Percentiles rank a stretch among this genome's conserved stretches.
phyloP scores from a whole-genome alignment of 2,888 invertebrate genomes.

The Rhabditoides inermis region DNA sequence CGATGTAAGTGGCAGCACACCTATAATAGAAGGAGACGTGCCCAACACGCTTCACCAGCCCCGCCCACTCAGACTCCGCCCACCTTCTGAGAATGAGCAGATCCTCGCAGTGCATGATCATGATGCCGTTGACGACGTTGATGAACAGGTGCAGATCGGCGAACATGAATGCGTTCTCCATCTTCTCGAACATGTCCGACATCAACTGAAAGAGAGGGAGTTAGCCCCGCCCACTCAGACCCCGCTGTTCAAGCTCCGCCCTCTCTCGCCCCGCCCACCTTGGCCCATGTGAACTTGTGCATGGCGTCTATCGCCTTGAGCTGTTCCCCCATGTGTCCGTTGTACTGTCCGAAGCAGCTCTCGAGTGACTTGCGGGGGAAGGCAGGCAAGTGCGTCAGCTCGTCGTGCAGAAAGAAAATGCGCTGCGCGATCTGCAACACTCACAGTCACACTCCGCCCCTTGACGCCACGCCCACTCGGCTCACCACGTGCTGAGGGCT shows the following conservation, averaged over 20 bases:
- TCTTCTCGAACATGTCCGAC: conserved; percentile 50
- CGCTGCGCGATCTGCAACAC: conserved; percentile 75
- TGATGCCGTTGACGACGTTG: conserved; percentile 85
- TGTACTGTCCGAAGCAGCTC: conserved; percentile 83
- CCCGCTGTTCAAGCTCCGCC: not conserved
- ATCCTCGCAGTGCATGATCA: conserved; percentile 92
- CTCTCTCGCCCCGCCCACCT: conserved; percentile 54
- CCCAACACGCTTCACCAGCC: not conserved
- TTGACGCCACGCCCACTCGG: not conserved
- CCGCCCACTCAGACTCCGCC: not conserved
- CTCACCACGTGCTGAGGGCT: conserved; percentile 52
- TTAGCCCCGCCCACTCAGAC: not conserved
- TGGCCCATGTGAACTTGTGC: conserved; percentile 98
- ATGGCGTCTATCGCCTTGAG: conserved; percentile 84
- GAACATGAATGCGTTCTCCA: conserved; percentile 53
- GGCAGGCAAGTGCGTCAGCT: conserved; percentile 92
- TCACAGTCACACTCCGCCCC: not conserved
- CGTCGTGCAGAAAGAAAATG: conserved; percentile 94
- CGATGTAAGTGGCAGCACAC: conserved; percentile 92
- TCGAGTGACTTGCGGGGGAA: conserved; percentile 96
- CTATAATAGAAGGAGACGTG: conserved; percentile 54
- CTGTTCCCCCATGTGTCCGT: conserved; percentile 61
- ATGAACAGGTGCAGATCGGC: conserved; percentile 93
- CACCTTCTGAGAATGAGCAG: conserved; percentile 82
- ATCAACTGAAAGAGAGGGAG: conserved; percentile 30